phyloP scores from a whole-genome alignment of 2,888 invertebrate species.

The Chloroclystis v-ata region DNA sequence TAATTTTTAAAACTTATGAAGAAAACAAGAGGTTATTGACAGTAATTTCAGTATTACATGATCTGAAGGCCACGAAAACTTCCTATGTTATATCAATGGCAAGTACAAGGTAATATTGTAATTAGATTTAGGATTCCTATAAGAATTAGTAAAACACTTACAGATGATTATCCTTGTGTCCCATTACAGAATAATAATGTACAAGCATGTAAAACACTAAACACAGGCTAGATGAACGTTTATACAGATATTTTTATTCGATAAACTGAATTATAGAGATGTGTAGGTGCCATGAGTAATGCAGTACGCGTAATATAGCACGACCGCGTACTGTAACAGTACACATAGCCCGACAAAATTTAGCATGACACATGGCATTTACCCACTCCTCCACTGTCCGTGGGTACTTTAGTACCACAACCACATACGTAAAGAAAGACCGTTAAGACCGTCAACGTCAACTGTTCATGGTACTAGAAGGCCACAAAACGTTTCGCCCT shows the following conservation, averaged over 20 bases:
- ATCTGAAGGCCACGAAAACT: conserved; percentile 20
- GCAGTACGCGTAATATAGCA: no score
- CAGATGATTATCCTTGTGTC: conserved; percentile 22
- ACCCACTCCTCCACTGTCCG: no score
- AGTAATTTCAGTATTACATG: conserved; percentile 1
- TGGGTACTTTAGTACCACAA: no score
- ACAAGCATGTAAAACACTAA: conserved; percentile 32
- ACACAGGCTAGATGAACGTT: conserved; percentile 39
- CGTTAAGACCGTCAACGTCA: no score
- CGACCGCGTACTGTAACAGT: no score
- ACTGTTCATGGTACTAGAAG: no score
- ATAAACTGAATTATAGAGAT: conserved; percentile 49
- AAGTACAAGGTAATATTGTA: conserved; percentile 34
- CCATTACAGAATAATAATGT: conserved; percentile 36
- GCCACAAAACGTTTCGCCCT: no score
- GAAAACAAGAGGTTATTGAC: background rate
- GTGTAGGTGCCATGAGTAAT: no score
- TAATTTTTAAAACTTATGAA: background rate
- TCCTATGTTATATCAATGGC: conserved; percentile 31
- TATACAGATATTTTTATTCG: conserved; percentile 70
- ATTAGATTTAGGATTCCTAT: conserved; percentile 15
- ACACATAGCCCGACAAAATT: no score
- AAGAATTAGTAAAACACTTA: conserved; percentile 33
- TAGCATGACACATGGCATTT: no score
- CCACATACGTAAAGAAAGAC: no score